phyloP scores from a whole-genome alignment of 2,888 invertebrate species.

The Agrochola circellaris region DNA sequence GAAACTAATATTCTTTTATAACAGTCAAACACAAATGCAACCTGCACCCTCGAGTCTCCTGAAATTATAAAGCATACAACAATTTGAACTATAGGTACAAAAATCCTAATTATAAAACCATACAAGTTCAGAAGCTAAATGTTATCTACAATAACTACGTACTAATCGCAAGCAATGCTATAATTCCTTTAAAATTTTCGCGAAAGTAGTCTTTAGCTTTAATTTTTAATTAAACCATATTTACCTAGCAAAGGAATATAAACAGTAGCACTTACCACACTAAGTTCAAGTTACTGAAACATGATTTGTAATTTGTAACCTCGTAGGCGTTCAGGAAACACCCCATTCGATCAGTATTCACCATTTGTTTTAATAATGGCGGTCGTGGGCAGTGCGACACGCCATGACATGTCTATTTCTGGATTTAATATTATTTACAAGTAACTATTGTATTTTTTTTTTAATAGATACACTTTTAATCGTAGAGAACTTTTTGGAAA shows the following conservation, averaged over 20 bases:
- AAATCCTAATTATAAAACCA: not conserved
- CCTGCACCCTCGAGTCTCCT: not conserved
- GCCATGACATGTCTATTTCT: conserved; percentile 54
- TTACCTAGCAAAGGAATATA: conserved; percentile 5
- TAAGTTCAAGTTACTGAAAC: conserved; percentile 32
- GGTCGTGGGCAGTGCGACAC: conserved; percentile 46
- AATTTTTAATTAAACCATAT: conserved; percentile 33
- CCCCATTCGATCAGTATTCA: conserved; percentile 47
- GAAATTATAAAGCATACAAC: not conserved
- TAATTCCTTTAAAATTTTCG: not conserved
- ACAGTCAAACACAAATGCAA: not conserved
- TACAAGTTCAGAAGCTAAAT: not conserved
- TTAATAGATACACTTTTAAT: conserved; percentile 29
- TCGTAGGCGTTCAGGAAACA: conserved; percentile 47
- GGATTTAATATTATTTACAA: conserved; percentile 45
- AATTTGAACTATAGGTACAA: not conserved
- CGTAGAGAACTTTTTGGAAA: not conserved
- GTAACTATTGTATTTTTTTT: conserved; percentile 28
- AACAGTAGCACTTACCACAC: not conserved
- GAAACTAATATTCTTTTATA: not conserved
- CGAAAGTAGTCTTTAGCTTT: conserved; percentile 11
- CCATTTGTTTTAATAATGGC: conserved; percentile 49
- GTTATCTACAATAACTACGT: not conserved
- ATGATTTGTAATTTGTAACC: conserved; percentile 3
- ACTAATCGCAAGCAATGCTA: conserved; percentile 8